Percentiles rank a stretch among this genome's conserved stretches.
phyloP scores from a whole-genome alignment of 2,113 vertebrate genomes.

The Illadopsis cleaveri region DNA sequence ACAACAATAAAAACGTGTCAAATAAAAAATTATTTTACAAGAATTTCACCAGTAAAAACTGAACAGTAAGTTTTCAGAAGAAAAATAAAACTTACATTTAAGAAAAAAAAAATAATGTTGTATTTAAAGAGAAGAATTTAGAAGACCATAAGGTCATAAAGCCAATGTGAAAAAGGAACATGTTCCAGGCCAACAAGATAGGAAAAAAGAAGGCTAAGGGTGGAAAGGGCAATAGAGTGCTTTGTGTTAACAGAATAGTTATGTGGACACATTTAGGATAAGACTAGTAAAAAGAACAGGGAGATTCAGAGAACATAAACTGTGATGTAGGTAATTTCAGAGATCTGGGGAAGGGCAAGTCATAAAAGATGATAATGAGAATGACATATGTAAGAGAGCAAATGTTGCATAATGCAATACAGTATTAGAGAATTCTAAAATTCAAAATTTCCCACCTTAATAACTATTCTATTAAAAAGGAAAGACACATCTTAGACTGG shows the following conservation, averaged over 20 bases:
- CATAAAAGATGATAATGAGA: background rate
- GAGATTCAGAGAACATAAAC: background rate
- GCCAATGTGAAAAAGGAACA: background rate
- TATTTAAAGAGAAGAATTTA: background rate
- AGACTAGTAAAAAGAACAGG: background rate
- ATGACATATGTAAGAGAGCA: background rate
- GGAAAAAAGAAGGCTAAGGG: background rate
- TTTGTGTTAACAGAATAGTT: background rate
- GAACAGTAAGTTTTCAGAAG: background rate
- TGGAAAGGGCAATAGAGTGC: background rate
- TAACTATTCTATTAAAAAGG: conserved; percentile 24
- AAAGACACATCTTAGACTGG: background rate
- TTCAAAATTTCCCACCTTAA: background rate
- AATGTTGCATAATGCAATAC: background rate
- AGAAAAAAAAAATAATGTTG: accelerated
- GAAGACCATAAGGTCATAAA: background rate
- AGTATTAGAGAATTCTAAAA: background rate
- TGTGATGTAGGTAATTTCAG: background rate
- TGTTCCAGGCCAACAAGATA: background rate
- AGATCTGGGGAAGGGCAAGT: background rate
- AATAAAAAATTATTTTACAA: background rate
- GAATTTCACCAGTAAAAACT: background rate
- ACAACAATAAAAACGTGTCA: background rate
- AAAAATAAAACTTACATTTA: background rate
- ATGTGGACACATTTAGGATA: background rate